Conservation (phyloP, 2,888 invertebrate species). For the Diaprepes abbreviatus region DNA sequence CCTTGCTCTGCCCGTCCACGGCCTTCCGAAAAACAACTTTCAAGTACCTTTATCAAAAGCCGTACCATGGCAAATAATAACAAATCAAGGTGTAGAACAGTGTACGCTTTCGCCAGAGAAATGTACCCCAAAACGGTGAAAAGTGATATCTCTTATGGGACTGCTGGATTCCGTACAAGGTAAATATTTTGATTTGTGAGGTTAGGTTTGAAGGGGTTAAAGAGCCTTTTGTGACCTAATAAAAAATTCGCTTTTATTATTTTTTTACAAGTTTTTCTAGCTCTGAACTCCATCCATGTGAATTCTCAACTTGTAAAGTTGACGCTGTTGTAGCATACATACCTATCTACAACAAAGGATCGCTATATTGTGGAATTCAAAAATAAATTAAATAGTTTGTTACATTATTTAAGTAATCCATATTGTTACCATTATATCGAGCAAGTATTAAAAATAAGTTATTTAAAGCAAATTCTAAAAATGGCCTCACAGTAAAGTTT, state of each 20-base stretch:
- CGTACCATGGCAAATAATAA: constrained; percentile 58
- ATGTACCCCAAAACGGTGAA: constrained; percentile 81
- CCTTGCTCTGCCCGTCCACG: constrained; percentile 19
- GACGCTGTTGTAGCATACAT: no score
- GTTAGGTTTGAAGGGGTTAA: constrained; percentile 51
- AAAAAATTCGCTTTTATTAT: background rate
- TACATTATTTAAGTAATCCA: background rate
- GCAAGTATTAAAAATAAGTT: no score
- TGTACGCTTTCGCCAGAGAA: constrained; percentile 84
- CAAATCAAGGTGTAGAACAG: constrained; percentile 70
- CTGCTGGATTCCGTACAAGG: constrained; percentile 88
- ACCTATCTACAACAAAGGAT: no score
- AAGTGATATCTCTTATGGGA: constrained; percentile 83
- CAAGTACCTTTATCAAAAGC: constrained; percentile 31
- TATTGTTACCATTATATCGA: no score
- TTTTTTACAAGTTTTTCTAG: no score
- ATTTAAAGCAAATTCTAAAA: no score
- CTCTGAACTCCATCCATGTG: no score
- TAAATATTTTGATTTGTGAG: constrained; percentile 65
- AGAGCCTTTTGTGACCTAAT: constrained; percentile 33
- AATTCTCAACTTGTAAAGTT: no score
- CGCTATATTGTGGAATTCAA: no score
- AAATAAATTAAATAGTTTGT: no score
- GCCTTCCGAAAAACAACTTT: constrained; percentile 41
- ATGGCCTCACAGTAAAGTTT: no score